Conservation (phyloP, 2,888 invertebrate species). For the Drosophila falleni region DNA sequence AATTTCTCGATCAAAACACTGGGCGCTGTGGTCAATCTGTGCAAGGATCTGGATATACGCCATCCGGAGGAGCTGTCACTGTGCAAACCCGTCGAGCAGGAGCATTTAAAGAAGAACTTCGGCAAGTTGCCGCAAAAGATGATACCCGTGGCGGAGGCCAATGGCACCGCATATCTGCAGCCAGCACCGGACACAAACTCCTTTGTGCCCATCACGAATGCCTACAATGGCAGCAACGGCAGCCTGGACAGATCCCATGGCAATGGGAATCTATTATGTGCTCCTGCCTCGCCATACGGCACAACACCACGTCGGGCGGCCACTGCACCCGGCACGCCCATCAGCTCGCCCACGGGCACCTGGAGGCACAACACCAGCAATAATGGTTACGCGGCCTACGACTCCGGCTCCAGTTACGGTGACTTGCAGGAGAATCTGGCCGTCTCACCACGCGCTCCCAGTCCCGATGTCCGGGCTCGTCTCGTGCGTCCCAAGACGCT, state of each 20-base stretch:
- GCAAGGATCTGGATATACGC: slow-evolving; percentile 95
- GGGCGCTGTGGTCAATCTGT: slow-evolving; percentile 94
- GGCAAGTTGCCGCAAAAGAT: slow-evolving; percentile 88
- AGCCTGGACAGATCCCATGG: slow-evolving; percentile 87
- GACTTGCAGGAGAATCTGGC: slow-evolving; percentile 89
- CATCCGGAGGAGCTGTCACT: slow-evolving; percentile 98
- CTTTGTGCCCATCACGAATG: slow-evolving; percentile 91
- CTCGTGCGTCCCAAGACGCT: slow-evolving; percentile 94
- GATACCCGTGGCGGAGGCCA: slow-evolving; percentile 80
- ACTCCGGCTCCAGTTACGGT: slow-evolving; percentile 84
- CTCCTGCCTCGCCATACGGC: slow-evolving; percentile 86
- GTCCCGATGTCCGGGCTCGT: slow-evolving; percentile 92
- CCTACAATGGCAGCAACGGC: slow-evolving; percentile 90
- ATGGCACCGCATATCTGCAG: slow-evolving; percentile 83
- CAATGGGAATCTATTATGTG: slow-evolving; percentile 86
- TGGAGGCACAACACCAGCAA: slow-evolving; percentile 80
- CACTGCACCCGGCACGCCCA: slow-evolving; percentile 86
- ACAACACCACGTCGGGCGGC: slow-evolving; percentile 85
- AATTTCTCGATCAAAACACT: slow-evolving; percentile 83
- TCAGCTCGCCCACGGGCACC: slow-evolving; percentile 90
- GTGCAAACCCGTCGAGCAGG: slow-evolving; percentile 93
- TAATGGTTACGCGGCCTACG: slow-evolving; percentile 84
- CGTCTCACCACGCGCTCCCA: slow-evolving; percentile 93
- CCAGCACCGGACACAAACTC: slow-evolving; percentile 92
- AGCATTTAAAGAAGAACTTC: slow-evolving; percentile 94